Conservation (phyloP, 2,797 vertebrate species). For the Onychomys leucogaster region DNA sequence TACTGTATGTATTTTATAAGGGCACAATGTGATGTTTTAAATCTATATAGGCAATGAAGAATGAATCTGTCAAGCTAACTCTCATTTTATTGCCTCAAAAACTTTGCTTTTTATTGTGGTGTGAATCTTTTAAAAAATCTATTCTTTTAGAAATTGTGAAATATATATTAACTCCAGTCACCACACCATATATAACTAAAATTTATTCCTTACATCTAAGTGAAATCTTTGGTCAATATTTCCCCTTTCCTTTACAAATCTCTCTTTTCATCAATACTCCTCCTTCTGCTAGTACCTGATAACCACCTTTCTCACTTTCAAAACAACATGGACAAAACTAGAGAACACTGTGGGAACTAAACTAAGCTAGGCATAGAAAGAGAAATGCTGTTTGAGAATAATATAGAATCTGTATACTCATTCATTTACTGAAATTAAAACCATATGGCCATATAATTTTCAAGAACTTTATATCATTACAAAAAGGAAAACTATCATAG, state of each 20-base stretch:
- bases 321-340: background rate
- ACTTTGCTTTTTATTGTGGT: background rate
- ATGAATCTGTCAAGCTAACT: background rate
- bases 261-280: background rate
- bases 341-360: background rate
- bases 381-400: background rate
- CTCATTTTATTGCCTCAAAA: background rate
- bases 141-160: background rate
- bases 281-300: background rate
- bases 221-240: background rate
- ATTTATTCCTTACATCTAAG: background rate
- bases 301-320: background rate
- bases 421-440: constrained; percentile 57
- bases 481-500: constrained; percentile 52
- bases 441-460: constrained; percentile 15
- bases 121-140: background rate
- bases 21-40: background rate
- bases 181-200: background rate
- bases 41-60: background rate
- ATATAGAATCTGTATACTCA: background rate
- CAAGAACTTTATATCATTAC: constrained; percentile 39
- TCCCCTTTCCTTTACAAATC: background rate
- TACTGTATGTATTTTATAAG: background rate
- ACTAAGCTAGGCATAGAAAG: background rate
- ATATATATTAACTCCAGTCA: background rate